These are phyloP conservation scores for Dermochelys coriacea DNA, from an alignment of 2,797 vertebrate genomes.

Conservation along the genomic window DNA sequence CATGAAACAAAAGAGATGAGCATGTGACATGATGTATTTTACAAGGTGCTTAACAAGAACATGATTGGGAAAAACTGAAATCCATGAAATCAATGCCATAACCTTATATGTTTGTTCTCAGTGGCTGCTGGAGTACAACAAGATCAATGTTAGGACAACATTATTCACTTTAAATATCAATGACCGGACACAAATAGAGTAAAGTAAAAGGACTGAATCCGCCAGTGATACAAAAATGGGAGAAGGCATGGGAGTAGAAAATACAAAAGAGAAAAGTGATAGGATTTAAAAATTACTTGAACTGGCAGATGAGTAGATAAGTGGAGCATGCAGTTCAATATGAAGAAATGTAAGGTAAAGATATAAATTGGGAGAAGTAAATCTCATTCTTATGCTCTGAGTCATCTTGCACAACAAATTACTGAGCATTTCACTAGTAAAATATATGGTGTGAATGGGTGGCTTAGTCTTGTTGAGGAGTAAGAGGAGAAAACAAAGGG, in stretches of 20 bases:
- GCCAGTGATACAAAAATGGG: neutral
- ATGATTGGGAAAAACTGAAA: conserved; percentile 70
- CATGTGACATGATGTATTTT: conserved; percentile 36
- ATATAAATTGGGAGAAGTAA: neutral
- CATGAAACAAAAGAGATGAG: conserved; percentile 10
- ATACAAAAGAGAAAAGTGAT: neutral
- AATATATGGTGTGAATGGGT: neutral
- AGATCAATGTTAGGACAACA: conserved; percentile 76
- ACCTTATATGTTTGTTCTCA: conserved; percentile 72
- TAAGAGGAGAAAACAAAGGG: neutral
- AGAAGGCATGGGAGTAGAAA: neutral
- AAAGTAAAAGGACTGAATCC: conserved; percentile 1
- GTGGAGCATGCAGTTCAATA: neutral
- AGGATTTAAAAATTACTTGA: neutral
- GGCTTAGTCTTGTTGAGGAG: neutral
- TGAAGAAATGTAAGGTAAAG: neutral
- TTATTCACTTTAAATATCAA: conserved; percentile 73
- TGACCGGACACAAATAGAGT: conserved; percentile 60
- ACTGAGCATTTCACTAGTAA: neutral
- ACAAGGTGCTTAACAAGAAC: conserved; percentile 69
- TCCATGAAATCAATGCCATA: conserved; percentile 79
- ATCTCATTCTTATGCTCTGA: accelerated
- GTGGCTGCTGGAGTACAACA: conserved; percentile 71
- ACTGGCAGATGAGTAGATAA: neutral
- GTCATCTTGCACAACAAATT: neutral